Conservation (phyloP, 2,888 invertebrate genomes). For the Archips crataeganus region DNA sequence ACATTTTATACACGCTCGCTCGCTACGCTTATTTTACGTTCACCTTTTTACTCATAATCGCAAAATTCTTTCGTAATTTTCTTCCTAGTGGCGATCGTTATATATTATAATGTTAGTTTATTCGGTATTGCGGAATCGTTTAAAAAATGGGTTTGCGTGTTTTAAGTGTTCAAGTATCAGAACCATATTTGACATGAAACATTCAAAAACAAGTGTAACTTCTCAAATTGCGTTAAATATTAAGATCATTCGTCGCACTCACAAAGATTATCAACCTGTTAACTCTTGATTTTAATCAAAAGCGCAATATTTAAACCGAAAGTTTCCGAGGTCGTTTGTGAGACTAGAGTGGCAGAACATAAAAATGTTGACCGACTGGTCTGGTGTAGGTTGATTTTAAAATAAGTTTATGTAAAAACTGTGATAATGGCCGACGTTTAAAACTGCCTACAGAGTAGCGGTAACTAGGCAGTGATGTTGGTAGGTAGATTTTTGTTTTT, state of each 20-base stretch:
- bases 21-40: too few species aligned
- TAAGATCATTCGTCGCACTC: constrained; percentile 11
- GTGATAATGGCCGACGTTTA: background rate
- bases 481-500: too few species aligned
- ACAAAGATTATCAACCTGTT: constrained; percentile 22
- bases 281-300: constrained; percentile 35
- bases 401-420: constrained; percentile 1
- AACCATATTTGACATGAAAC: background rate
- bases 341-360: constrained; percentile 26
- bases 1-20: too few species aligned
- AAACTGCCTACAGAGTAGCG: background rate
- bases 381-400: background rate
- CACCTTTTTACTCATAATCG: too few species aligned
- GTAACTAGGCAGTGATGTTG: too few species aligned
- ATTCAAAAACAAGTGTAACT: background rate
- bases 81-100: too few species aligned
- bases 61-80: too few species aligned
- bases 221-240: constrained; percentile 19
- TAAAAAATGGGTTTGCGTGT: too few species aligned
- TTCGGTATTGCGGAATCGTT: too few species aligned
- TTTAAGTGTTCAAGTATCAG: too few species aligned
- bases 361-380: constrained; percentile 26
- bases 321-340: constrained; percentile 35
- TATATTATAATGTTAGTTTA: too few species aligned
- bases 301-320: constrained; percentile 33